Evolutionary conservation across 2,888 invertebrate genomes (phyloP).

Genomic region (Tipula vernalis): DNA sequence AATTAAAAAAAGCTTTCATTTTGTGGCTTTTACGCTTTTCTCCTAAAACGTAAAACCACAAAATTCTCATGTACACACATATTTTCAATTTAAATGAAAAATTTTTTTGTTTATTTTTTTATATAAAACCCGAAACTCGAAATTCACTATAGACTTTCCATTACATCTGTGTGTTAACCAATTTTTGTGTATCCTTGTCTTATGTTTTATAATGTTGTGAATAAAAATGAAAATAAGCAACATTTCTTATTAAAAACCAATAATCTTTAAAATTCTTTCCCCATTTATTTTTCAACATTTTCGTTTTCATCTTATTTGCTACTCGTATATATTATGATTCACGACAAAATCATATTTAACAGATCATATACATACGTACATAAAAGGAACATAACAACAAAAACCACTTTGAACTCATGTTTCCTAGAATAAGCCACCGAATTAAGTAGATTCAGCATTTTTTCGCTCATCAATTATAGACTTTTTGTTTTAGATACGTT

Average conservation of each 20-base stretch:
- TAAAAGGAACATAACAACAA: neutral
- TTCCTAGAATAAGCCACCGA: neutral
- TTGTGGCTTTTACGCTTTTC: neutral
- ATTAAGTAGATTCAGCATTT: neutral
- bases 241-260: neutral
- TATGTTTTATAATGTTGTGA: no score
- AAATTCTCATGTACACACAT: neutral
- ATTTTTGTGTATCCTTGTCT: neutral
- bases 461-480: neutral
- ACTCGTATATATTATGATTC: neutral
- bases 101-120: neutral
- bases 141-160: neutral
- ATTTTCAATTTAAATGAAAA: neutral
- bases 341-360: neutral
- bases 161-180: neutral
- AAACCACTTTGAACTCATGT: neutral
- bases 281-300: neutral
- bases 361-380: neutral
- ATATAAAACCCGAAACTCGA: neutral
- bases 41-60: neutral
- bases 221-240: no score
- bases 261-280: neutral
- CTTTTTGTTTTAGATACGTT: neutral
- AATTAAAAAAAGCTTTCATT: neutral
- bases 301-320: neutral